phyloP scores from a whole-genome alignment of 92 coral and sea anemone genomes.

The Epizoanthus stellaris region DNA sequence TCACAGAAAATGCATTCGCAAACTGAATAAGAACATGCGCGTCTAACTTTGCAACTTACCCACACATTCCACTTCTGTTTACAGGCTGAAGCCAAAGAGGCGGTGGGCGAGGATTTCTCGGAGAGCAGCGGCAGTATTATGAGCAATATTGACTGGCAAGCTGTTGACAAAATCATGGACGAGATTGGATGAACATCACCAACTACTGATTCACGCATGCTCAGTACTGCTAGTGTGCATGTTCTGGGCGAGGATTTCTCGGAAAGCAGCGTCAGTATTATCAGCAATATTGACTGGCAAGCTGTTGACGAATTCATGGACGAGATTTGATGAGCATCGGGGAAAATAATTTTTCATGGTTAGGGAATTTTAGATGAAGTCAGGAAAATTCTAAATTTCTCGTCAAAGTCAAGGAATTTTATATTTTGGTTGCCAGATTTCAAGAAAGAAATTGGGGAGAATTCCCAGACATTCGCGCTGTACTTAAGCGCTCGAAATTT shows the following conservation, averaged over 20 bases:
- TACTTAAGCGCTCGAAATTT: too few species aligned
- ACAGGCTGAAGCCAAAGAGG: constrained; percentile 97
- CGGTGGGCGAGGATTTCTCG: constrained; percentile 93
- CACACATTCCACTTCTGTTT: neutral
- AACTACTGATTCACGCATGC: too few species aligned
- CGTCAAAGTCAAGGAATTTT: too few species aligned
- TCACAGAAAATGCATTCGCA: neutral
- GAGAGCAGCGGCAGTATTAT: constrained; percentile 89
- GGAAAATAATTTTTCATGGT: too few species aligned
- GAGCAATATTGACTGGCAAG: constrained; percentile 94
- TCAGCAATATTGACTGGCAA: constrained; percentile 92
- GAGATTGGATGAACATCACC: constrained; percentile 27
- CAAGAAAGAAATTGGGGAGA: too few species aligned
- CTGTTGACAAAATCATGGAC: constrained; percentile 82
- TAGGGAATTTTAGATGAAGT: too few species aligned
- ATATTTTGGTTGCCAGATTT: too few species aligned
- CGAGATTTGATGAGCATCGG: constrained; percentile 32
- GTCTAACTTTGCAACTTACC: neutral
- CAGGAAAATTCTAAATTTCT: too few species aligned
- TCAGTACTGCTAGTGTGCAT: too few species aligned
- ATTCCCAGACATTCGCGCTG: too few species aligned
- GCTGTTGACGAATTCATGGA: constrained; percentile 85
- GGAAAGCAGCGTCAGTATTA: constrained; percentile 85
- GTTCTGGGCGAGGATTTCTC: constrained; percentile 95
- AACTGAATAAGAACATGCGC: neutral